phyloP scores from a whole-genome alignment of 1,140 invertebrate genomes.

The Saccostrea echinata region DNA sequence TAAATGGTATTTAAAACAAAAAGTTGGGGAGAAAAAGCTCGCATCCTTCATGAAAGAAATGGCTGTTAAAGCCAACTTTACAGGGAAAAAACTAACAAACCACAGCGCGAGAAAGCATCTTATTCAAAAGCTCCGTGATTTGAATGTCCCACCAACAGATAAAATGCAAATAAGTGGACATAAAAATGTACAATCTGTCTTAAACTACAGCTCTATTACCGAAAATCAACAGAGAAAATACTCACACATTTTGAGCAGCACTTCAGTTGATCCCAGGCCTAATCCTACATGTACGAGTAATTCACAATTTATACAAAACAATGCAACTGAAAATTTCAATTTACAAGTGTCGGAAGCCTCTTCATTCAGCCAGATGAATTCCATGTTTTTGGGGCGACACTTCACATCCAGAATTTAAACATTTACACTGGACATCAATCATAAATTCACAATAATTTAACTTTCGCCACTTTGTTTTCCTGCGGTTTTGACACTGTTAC shows the following conservation, averaged over 20 bases:
- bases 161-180: slow-evolving; percentile 43
- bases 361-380: background rate
- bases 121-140: slow-evolving; percentile 21
- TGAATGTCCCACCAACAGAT: background rate
- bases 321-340: background rate
- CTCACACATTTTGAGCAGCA: slow-evolving; percentile 19
- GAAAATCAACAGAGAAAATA: slow-evolving; percentile 21
- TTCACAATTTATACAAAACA: background rate
- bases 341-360: background rate
- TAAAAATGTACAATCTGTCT: slow-evolving; percentile 11
- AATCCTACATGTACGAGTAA: background rate
- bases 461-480: too few species aligned
- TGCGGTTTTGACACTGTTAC: too few species aligned
- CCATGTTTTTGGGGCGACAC: background rate
- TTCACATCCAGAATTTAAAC: background rate
- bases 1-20: background rate
- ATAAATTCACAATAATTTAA: too few species aligned
- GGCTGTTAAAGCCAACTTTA: background rate
- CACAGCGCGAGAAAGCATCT: slow-evolving; percentile 40
- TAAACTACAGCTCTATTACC: slow-evolving; percentile 6
- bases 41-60: background rate
- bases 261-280: background rate
- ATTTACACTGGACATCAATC: background rate
- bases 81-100: slow-evolving; percentile 2
- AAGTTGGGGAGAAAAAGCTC: background rate